phyloP scores from a whole-genome alignment of 2,888 invertebrate genomes.

The Aspidapion aeneum region DNA sequence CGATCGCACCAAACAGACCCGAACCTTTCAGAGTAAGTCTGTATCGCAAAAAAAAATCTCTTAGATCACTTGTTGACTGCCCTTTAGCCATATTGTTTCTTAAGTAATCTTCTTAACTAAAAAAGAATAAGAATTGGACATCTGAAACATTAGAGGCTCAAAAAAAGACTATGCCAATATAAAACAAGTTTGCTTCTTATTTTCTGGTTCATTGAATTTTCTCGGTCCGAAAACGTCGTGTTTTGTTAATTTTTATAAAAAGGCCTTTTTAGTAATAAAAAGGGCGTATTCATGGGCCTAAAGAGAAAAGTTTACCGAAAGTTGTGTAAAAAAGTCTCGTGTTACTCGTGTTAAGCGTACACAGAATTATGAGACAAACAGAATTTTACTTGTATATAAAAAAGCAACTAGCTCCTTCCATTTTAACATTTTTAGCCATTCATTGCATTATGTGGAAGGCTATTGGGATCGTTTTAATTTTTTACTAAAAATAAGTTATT shows the following conservation, averaged over 20 bases:
- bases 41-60: too few relatives aligned
- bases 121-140: constrained; percentile 9
- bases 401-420: too few relatives aligned
- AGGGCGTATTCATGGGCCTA: constrained; percentile 7
- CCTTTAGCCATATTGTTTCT: constrained; percentile 12
- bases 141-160: constrained; percentile 8
- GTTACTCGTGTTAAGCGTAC: constrained; percentile 17
- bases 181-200: constrained; percentile 8
- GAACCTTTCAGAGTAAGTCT: too few relatives aligned
- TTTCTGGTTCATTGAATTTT: constrained; percentile 18
- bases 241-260: constrained; percentile 18
- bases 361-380: too few relatives aligned
- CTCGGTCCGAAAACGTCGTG: constrained; percentile 7
- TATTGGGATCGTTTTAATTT: too few relatives aligned
- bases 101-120: constrained; percentile 8
- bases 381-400: too few relatives aligned
- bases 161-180: constrained; percentile 10
- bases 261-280: constrained; percentile 5
- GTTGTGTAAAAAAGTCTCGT: constrained; percentile 18
- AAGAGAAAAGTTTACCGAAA: constrained; percentile 6
- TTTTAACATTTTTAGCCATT: too few relatives aligned
- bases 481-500: too few relatives aligned
- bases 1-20: too few relatives aligned
- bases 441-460: too few relatives aligned
- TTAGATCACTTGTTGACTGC: background rate